phyloP scores from a whole-genome alignment of 2,113 vertebrate genomes.

The Camelus bactrianus region DNA sequence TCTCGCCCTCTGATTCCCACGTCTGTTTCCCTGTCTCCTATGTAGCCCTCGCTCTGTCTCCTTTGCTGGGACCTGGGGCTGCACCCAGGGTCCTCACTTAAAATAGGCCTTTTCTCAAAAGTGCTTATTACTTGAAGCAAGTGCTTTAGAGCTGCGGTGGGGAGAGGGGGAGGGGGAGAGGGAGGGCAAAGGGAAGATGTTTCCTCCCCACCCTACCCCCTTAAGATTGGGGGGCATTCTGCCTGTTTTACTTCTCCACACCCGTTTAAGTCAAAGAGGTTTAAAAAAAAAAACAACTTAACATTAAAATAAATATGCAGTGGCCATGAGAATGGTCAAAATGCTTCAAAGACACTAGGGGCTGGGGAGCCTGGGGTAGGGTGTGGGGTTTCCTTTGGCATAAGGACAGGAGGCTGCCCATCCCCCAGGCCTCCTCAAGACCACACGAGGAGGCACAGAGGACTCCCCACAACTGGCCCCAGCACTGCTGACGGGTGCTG shows the following conservation, averaged over 20 bases:
- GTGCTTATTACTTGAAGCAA: conserved; percentile 96
- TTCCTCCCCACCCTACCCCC: conserved; percentile 56
- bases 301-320: conserved; percentile 85
- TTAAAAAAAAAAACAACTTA: conserved; percentile 49
- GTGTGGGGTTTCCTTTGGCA: conserved; percentile 80
- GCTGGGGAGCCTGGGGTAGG: conserved; percentile 59
- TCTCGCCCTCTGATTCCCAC: conserved; percentile 67
- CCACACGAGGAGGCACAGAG: conserved; percentile 58
- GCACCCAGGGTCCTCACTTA: conserved; percentile 82
- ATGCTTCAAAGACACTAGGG: conserved; percentile 78
- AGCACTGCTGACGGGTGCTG: conserved; percentile 86
- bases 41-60: conserved; percentile 76
- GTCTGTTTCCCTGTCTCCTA: conserved; percentile 69
- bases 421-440: conserved; percentile 63
- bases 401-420: conserved; percentile 71
- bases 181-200: neutral
- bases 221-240: conserved; percentile 73
- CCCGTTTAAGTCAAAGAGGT: conserved; percentile 83
- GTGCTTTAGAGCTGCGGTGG: conserved; percentile 93
- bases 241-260: conserved; percentile 82
- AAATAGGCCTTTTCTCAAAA: conserved; percentile 91
- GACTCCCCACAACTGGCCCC: conserved; percentile 51
- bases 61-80: conserved; percentile 79
- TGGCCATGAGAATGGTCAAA: conserved; percentile 82
- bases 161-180: conserved; percentile 81